Conservation (phyloP, 2,888 invertebrate species). For the Smittia sp. region DNA sequence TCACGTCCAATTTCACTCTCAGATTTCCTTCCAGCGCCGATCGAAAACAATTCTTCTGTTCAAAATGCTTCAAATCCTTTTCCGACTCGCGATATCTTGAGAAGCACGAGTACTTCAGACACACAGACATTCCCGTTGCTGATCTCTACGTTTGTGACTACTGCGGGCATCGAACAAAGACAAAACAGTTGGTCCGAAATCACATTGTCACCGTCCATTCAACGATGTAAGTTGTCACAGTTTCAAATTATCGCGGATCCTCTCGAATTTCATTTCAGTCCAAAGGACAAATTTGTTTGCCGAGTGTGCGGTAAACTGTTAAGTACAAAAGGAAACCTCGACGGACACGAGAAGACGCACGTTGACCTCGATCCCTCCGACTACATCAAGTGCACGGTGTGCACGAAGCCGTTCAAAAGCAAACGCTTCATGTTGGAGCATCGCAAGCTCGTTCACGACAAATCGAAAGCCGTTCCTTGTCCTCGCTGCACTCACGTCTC, state of each 20-base stretch:
- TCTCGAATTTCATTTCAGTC: neutral
- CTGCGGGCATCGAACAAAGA: neutral
- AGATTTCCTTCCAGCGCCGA: neutral
- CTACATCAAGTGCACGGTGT: neutral
- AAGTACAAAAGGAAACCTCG: slow-evolving; percentile 1
- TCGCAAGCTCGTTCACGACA: neutral
- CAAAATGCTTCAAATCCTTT: slow-evolving; percentile 11
- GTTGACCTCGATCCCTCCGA: neutral
- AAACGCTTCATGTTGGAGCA: slow-evolving; percentile 3
- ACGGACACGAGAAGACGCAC: slow-evolving; percentile 7
- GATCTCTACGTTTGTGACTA: neutral
- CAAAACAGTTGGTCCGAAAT: neutral
- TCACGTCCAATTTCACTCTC: too few species aligned
- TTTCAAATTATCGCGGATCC: neutral
- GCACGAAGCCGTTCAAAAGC: neutral
- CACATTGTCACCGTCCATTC: neutral
- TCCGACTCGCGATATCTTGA: neutral
- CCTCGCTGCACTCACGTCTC: neutral
- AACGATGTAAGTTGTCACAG: neutral
- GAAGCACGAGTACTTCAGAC: slow-evolving; percentile 1
- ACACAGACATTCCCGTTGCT: neutral
- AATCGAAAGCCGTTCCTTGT: neutral
- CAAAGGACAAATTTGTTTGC: neutral
- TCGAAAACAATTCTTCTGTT: neutral
- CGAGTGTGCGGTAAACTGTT: neutral